Conservation (phyloP, 1,140 invertebrate genomes). For the Caerostris extrusa region DNA sequence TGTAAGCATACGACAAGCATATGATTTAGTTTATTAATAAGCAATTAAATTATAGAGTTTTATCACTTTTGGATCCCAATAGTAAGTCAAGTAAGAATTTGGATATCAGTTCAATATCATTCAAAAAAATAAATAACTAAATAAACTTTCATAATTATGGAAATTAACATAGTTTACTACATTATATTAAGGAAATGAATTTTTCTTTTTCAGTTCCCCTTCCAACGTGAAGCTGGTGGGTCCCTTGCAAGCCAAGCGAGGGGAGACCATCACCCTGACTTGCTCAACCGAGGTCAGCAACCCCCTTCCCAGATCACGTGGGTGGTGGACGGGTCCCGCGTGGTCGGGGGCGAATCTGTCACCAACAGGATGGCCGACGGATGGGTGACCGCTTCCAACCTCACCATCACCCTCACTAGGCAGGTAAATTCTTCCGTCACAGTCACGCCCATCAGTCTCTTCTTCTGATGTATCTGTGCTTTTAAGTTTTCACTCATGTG, state of each 20-base stretch:
- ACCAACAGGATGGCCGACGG: conserved; percentile 85
- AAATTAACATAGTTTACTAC: no score
- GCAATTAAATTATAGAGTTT: no score
- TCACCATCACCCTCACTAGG: conserved; percentile 86
- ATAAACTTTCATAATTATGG: no score
- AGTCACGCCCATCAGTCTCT: not conserved
- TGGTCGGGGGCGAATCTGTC: conserved; percentile 69
- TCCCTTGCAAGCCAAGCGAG: conserved; percentile 91
- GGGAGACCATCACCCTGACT: conserved; percentile 90
- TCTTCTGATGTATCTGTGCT: not conserved
- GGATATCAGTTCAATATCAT: no score
- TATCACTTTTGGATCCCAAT: no score
- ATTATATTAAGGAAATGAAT: not conserved
- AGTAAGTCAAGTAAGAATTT: no score
- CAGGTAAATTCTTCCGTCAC: conserved; percentile 77
- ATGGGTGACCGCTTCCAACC: conserved; percentile 93
- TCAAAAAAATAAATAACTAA: no score
- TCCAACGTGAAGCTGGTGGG: conserved; percentile 93
- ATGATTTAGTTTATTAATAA: no score
- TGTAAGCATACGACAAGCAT: no score
- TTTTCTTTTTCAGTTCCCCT: conserved; percentile 89
- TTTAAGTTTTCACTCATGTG: no score
- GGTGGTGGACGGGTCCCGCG: conserved; percentile 87
- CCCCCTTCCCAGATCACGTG: conserved; percentile 95
- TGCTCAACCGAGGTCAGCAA: conserved; percentile 94